Base-by-base conservation (phyloP, 2,888 invertebrate genomes). In the Pollenia griseotomentosa region DNA sequence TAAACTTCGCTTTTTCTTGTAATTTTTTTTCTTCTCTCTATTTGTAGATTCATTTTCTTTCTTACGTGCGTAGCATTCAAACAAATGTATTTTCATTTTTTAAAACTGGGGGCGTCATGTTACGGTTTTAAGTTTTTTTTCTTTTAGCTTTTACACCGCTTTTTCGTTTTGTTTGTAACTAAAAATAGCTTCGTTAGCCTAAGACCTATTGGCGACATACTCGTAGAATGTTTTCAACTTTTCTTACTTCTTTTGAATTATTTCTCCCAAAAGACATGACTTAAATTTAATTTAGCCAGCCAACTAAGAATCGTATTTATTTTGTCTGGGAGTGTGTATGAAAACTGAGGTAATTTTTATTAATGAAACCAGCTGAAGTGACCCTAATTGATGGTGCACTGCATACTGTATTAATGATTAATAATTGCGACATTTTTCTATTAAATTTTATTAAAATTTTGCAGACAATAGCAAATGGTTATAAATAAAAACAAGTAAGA, bases 171-270 rank as follows among this genome's bases (percentile, higher is more conserved):
- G 53, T 73, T 63, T 61, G 68, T 40, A 61, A 81, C 84, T 84
- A 82, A 87, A 87, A 84, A 87, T 84, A 77, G 77, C 87, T 87
- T 87, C 84, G 87, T 87, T 87, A 87, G 87, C 87, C 87, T 87
- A 87, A 87, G 84, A 84, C 87, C 87, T 84, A 87, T 82, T 84
- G 87, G 87, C 87, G 84, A 87, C 87, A 87, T 73, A 66, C 46
- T 51, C 48, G 44, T 46, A 59, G 14, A 70, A 65, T 57, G 23
- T 80, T 79, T 74, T 48, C 19, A 42, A 16, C 8, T 78, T 68
- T 68, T 74, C 61, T 61, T 78, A 9, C 59, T 51, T 53, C 66
- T 83, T 82, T 48, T 74, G 63, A 79, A 55, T 63, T 75, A 57
- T 68, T 74, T 65, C 42, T 40, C 33, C 44, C 14, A 78, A 82